Base-by-base conservation (phyloP, 92 coral and sea anemone genomes). In the Diadumene lineata region DNA sequence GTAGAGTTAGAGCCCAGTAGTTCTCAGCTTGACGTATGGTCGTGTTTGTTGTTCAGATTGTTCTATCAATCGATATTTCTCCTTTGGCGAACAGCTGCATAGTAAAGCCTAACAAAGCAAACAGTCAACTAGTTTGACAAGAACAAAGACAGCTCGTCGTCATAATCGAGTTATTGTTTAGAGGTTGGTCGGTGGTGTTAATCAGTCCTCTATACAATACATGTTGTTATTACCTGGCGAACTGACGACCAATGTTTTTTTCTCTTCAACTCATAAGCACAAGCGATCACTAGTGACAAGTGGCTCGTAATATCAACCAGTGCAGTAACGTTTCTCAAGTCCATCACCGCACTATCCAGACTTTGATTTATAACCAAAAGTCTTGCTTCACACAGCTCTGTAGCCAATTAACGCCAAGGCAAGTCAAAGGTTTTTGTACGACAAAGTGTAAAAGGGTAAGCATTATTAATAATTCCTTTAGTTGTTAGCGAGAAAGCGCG, bases 131-230 rank as follows among this genome's bases (percentile, higher is more conserved):
- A 82, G 89, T 85, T n/a, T 86, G 79, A 69, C 44, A 84, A 88
- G 68, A 85, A 87, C 87, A 90, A 87, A 84, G 82, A 68, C 66
- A 34, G 50, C 0, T 76, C 71, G 67, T 79, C 90, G 97, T 88
- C 90, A 91, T 88, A 88, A 84, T 81, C 90, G 81, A 75, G 82
- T 87, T 84, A 88, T 84, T 91, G 92, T 91, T 77, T 79, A 80
- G 69, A 75, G 51, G 78, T 58, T 72, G 81, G 64, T 84, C 85
- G 57, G 74, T 76, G 88, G 89, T 91, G 93, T 86, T 88, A 88
- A 91, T 91, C 79, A 91, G 79, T 44, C 83, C 76, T 72, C 72
- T 55, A 70, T 27, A 91, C 97, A 91, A 91, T 84, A 88, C 74
- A 62, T 91, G 97, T 91, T 91, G 93, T 88, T 91, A 93, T 88